These are phyloP conservation scores for Caenorhabditis angaria DNA, from an alignment of 2,888 invertebrate genomes.

Conservation along the genomic window DNA sequence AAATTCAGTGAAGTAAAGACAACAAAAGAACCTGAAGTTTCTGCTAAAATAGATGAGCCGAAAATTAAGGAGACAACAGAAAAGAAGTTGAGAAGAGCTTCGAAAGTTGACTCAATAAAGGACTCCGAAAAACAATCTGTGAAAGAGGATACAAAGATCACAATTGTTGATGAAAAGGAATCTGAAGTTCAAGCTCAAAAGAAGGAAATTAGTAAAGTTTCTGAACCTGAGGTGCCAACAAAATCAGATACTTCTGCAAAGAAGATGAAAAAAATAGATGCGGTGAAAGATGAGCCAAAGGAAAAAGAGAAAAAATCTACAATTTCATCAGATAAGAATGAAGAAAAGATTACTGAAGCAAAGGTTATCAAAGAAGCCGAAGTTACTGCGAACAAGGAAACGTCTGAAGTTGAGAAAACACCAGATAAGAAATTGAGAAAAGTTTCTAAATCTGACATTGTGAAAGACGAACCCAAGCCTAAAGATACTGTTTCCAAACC, in stretches of 20 bases:
- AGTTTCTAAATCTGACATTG: too few species aligned
- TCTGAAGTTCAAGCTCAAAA: slow-evolving; percentile 7
- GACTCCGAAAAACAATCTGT: slow-evolving; percentile 9
- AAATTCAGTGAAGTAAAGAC: slow-evolving; percentile 7
- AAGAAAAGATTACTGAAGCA: slow-evolving; percentile 8
- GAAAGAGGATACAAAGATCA: slow-evolving; percentile 12
- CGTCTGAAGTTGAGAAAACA: slow-evolving; percentile 6
- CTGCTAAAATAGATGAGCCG: not conserved
- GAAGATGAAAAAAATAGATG: slow-evolving; percentile 3
- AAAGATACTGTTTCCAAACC: slow-evolving; percentile 6
- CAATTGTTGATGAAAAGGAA: not conserved
- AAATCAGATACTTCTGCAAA: slow-evolving; percentile 9
- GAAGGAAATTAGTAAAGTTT: slow-evolving; percentile 12
- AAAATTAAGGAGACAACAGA: slow-evolving; percentile 11
- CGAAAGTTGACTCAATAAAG: slow-evolving; percentile 3
- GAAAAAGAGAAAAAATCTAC: slow-evolving; percentile 8
- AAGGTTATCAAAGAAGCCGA: slow-evolving; percentile 22
- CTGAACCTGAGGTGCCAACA: slow-evolving; percentile 10
- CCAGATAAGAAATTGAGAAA: slow-evolving; percentile 6
- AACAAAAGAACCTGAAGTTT: too few species aligned
- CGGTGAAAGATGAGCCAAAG: slow-evolving; percentile 11
- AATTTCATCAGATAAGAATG: slow-evolving; percentile 14
- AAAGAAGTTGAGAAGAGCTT: not conserved
- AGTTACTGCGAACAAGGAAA: not conserved
- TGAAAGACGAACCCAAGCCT: slow-evolving; percentile 8